Evolutionary conservation across 2,888 invertebrate genomes (phyloP).

Genomic region (Tinea pellionella): DNA sequence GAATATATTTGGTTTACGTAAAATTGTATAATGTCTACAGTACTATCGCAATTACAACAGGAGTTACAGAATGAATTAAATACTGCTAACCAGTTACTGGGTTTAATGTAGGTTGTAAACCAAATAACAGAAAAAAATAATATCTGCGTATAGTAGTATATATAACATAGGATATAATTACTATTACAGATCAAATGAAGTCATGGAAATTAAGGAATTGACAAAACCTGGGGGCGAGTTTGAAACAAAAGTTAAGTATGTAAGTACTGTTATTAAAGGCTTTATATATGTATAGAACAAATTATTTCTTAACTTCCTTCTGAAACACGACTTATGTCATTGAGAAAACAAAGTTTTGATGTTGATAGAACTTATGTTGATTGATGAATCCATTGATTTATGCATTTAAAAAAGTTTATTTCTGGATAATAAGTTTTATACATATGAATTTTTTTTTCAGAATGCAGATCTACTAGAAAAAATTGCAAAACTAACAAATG

Average conservation of each 20-base stretch:
- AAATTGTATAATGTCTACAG: neutral
- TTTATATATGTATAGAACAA: too few relatives aligned
- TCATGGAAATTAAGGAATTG: constrained; percentile 42
- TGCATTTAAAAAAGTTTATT: too few relatives aligned
- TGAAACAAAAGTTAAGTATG: constrained; percentile 35
- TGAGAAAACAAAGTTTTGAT: too few relatives aligned
- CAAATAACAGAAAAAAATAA: neutral
- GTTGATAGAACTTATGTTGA: too few relatives aligned
- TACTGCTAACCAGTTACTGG: constrained; percentile 45
- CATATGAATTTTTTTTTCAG: constrained; percentile 29
- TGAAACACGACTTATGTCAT: too few relatives aligned
- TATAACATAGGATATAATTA: neutral
- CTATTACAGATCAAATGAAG: constrained; percentile 38
- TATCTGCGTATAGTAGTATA: too few relatives aligned
- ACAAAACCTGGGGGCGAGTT: constrained; percentile 41
- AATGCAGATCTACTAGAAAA: constrained; percentile 35
- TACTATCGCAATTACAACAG: constrained; percentile 32
- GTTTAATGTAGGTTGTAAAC: constrained; percentile 37
- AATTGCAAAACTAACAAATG: constrained; percentile 34
- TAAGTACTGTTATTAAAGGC: too few relatives aligned
- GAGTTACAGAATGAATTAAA: constrained; percentile 51
- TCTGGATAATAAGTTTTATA: too few relatives aligned
- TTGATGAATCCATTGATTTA: too few relatives aligned
- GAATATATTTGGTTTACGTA: too few relatives aligned
- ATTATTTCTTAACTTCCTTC: too few relatives aligned